Evolutionary conservation across 2,888 invertebrate genomes (phyloP).

Genomic region (Drosophila affinis): DNA sequence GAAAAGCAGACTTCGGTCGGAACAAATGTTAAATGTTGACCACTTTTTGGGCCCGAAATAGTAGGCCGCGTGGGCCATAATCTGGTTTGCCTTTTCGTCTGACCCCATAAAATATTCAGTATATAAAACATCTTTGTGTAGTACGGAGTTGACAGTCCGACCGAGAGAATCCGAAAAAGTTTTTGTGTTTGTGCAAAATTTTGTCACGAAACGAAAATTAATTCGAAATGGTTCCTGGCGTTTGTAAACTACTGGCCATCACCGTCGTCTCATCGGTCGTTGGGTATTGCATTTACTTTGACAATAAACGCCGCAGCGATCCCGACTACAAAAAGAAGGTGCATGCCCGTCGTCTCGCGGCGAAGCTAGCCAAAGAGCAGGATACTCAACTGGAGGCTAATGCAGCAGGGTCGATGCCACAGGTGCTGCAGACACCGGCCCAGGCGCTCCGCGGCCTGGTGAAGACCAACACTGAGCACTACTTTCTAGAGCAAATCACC

Average conservation of each 20-base stretch:
- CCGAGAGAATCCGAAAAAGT: too few relatives aligned
- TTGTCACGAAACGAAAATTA: too few relatives aligned
- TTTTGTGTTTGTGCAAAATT: too few relatives aligned
- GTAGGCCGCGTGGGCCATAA: background rate
- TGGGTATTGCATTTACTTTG: conserved; percentile 98
- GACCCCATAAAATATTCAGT: background rate
- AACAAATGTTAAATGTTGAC: too few relatives aligned
- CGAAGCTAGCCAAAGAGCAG: background rate
- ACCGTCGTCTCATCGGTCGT: conserved; percentile 93
- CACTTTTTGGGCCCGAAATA: background rate
- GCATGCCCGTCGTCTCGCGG: conserved; percentile 88
- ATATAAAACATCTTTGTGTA: background rate
- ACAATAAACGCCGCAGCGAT: conserved; percentile 95
- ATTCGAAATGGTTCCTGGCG: conserved; percentile 19
- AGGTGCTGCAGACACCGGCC: conserved; percentile 76
- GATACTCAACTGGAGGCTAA: too few relatives aligned
- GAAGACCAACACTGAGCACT: conserved; percentile 64
- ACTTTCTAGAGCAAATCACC: conserved; percentile 90
- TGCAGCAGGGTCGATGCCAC: conserved; percentile 76
- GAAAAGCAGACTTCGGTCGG: background rate
- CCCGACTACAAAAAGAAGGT: conserved; percentile 97
- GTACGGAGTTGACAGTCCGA: background rate
- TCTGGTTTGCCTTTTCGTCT: background rate
- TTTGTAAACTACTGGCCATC: conserved; percentile 86
- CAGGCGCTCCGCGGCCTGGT: background rate